Base-by-base conservation (phyloP, 2,888 invertebrate species). In the Linhomoeus sp. region DNA sequence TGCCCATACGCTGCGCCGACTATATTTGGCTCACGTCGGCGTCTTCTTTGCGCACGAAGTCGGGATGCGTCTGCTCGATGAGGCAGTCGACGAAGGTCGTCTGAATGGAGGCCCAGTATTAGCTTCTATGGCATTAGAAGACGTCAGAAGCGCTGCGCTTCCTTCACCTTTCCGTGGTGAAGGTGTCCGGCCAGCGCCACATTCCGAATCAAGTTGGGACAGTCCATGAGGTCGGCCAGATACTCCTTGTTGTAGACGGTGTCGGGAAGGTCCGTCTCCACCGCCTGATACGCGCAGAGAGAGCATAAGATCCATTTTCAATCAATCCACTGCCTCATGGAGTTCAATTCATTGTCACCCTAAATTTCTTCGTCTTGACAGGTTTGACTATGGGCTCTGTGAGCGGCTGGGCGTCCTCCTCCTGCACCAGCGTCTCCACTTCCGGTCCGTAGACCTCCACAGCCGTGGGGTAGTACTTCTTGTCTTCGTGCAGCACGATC, bases 401-500 rank as follows among this genome's bases (percentile, higher is more conserved):
- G 14, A 97, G 69, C 0, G 97, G 82, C 61, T 97, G 94, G 0
- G 92, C 83, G 67, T 97, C 97, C 70, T 97, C 97, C 66, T 97
- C 97, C 70, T 99, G 94, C 0, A 97, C 92, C 43, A 97, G 80
- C 0, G 94, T 94, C 70, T 97, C 97, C 1, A 97, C 79, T 61
- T 92, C 94, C 0, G 92, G 88, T 0, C 97, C 90, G 65, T 86
- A 90, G 0, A 90, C 81, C 72, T 90, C 90, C 51, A 82, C 78
- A 1, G 79, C 77, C 15, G 77, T 75, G 0, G 87, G 86, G 66
- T 90, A 90, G 60, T 81, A 90, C 19, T 92, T 81, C 71, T 97
- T 99, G 65, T 97, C 97, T 68, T 97, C 97, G 58, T 97, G 97
- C 1, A 99, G 69, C 1, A 99, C 94, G 26, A 99, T 87, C 2